Evolutionary conservation across 2,113 vertebrate species (phyloP), one percentile per base, ranked within the genome.

Genomic region (Emydocephalus ijimae): DNA sequence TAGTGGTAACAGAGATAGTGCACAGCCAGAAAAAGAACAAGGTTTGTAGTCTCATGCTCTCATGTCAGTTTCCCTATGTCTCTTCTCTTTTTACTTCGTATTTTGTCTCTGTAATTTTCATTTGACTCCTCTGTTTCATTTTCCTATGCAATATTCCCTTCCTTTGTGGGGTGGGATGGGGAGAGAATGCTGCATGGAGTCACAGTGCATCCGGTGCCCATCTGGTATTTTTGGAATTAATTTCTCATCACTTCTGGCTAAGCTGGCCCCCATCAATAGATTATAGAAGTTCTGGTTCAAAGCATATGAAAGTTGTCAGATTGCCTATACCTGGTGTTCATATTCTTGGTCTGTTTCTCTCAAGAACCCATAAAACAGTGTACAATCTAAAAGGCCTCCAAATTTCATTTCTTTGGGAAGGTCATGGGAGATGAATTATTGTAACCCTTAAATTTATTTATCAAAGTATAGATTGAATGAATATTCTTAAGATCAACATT

Each of bases 41-140:
- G 96, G 96, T 97, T 93, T 96, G 96, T 96, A 55, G 54, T 87
- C 92, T 86, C 0, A 0, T 88, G 50, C 92, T 94, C 61, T 18
- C 0, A 0, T 9, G 18, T 5, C 0, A 9, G 26, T 90, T 54
- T 52, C 3, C 0, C 3, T 87, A 12, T 89, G 43, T 50, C 11
- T 85, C 15, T 57, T 92, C 39, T n/a, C 45, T 92, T 90, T 50
- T 90, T 52, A 50, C 45, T 54, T 52, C 34, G 11, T 50, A 20
- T n/a, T 10, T 21, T 61, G 1, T 29, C 6, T 23, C 57, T 86
- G 18, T 20, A 57, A 18, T 39, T n/a, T 26, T 29, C 4, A 81
- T 90, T 81, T 10, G 18, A 10, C 34, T 90, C 21, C 12, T 50
- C 52, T 23, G 11, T 74, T 34, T 57, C 59, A 26, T 61, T n/a